Conservation (phyloP, 2,888 invertebrate genomes). For the Cheilosia vulpina region DNA sequence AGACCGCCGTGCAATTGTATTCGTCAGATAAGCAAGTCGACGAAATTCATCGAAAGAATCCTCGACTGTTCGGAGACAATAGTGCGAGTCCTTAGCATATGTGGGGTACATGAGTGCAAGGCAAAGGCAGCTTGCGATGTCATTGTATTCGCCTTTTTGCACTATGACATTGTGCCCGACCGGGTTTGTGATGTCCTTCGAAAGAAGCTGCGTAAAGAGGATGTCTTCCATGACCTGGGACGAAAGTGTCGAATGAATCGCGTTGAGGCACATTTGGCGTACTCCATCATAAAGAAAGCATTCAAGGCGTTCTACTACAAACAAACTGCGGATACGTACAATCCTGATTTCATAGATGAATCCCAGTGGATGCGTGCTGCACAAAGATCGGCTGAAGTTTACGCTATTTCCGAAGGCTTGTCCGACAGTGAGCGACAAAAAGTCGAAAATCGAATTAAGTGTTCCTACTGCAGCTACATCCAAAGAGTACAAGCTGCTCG, state of each 20-base stretch:
- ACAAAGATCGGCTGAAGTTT: slow-evolving; percentile 79
- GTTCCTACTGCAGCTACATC: slow-evolving; percentile 76
- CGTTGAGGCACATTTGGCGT: slow-evolving; percentile 81
- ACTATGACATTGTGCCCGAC: slow-evolving; percentile 81
- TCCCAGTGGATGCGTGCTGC: slow-evolving; percentile 82
- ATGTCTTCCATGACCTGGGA: slow-evolving; percentile 81
- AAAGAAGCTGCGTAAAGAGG: slow-evolving; percentile 81
- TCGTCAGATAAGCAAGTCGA: slow-evolving; percentile 76
- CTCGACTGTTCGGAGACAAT: slow-evolving; percentile 80
- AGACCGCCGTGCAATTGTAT: slow-evolving; percentile 58
- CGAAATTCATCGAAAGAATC: slow-evolving; percentile 81
- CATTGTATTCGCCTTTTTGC: slow-evolving; percentile 80
- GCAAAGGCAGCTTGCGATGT: slow-evolving; percentile 81
- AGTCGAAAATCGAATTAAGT: slow-evolving; percentile 79
- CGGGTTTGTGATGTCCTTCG: slow-evolving; percentile 79
- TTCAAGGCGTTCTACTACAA: slow-evolving; percentile 82
- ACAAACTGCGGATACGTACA: slow-evolving; percentile 77
- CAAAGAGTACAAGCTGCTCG: slow-evolving; percentile 21
- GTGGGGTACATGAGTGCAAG: slow-evolving; percentile 82
- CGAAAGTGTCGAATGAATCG: slow-evolving; percentile 82
- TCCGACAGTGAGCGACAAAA: slow-evolving; percentile 79
- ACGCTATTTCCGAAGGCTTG: slow-evolving; percentile 80
- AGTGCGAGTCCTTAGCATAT: slow-evolving; percentile 80
- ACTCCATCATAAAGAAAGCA: slow-evolving; percentile 80
- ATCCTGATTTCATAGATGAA: slow-evolving; percentile 79